Evolutionary conservation across 2,888 invertebrate genomes (phyloP).

Genomic region (Nemurella pictetii): DNA sequence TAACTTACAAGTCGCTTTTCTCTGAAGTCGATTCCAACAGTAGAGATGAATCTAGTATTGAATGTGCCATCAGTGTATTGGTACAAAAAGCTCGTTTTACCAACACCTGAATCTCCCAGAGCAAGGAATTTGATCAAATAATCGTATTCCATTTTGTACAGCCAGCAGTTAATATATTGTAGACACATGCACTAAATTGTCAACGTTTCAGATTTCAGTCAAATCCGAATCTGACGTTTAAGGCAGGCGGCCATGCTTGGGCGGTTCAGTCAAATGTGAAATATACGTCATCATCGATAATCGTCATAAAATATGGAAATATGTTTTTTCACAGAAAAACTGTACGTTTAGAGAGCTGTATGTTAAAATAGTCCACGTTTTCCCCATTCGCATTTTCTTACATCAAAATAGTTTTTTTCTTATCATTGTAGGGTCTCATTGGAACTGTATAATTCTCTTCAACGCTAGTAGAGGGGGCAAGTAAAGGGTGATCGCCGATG

Average conservation of each 20-base stretch:
- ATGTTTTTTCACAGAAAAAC: too few species aligned
- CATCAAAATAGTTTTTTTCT: too few species aligned
- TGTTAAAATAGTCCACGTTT: too few species aligned
- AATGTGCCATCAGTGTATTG: constrained; percentile 94
- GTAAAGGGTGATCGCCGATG: too few species aligned
- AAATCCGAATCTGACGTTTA: background rate
- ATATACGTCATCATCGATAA: too few species aligned
- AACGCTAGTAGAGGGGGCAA: too few species aligned
- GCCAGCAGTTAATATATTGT: background rate
- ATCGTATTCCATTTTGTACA: constrained; percentile 75
- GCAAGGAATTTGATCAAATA: constrained; percentile 91
- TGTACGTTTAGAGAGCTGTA: too few species aligned
- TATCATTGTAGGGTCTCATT: too few species aligned
- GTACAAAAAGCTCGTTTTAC: constrained; percentile 94
- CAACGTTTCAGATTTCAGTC: background rate
- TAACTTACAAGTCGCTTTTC: constrained; percentile 86
- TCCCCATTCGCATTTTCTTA: too few species aligned
- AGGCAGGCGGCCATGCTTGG: background rate
- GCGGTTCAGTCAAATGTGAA: background rate
- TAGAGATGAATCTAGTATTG: constrained; percentile 91
- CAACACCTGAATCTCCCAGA: constrained; percentile 95
- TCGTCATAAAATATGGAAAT: too few species aligned
- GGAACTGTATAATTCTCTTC: too few species aligned
- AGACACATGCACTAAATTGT: background rate
- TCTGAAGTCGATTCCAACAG: constrained; percentile 96